Evolutionary conservation across 2,888 invertebrate genomes (phyloP).

Genomic region (Scrobipalpa costella): DNA sequence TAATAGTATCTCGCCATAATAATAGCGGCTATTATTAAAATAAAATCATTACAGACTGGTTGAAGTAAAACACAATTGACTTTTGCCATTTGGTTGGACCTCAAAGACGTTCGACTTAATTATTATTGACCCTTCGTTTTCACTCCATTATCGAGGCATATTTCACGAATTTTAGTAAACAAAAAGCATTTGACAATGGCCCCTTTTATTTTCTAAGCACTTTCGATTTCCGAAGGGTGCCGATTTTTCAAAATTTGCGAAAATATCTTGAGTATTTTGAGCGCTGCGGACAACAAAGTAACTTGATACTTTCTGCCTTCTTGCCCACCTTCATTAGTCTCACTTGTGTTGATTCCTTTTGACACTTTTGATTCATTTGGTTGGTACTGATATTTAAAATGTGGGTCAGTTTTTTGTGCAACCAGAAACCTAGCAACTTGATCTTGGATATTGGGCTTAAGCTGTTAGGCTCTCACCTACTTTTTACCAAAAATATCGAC

Average conservation of each 20-base stretch:
- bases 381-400: neutral
- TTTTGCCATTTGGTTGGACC: conserved; percentile 73
- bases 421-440: too few relatives aligned
- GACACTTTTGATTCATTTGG: conserved; percentile 5
- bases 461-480: too few relatives aligned
- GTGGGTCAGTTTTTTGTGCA: neutral
- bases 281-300: neutral
- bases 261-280: neutral
- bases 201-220: conserved; percentile 12
- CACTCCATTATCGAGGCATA: conserved; percentile 59
- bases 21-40: conserved; percentile 57
- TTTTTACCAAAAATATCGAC: too few relatives aligned
- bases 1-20: conserved; percentile 64
- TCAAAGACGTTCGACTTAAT: conserved; percentile 74
- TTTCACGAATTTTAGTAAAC: conserved; percentile 37
- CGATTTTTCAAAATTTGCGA: conserved; percentile 4
- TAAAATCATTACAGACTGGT: conserved; percentile 63
- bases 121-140: conserved; percentile 71
- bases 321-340: neutral
- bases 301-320: conserved; percentile 10
- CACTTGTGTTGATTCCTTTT: conserved; percentile 7
- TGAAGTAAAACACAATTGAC: conserved; percentile 72
- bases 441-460: too few relatives aligned
- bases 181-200: conserved; percentile 23
- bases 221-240: conserved; percentile 12